Base-by-base conservation (phyloP, 2,888 invertebrate genomes). In the Platypus cylindrus region DNA sequence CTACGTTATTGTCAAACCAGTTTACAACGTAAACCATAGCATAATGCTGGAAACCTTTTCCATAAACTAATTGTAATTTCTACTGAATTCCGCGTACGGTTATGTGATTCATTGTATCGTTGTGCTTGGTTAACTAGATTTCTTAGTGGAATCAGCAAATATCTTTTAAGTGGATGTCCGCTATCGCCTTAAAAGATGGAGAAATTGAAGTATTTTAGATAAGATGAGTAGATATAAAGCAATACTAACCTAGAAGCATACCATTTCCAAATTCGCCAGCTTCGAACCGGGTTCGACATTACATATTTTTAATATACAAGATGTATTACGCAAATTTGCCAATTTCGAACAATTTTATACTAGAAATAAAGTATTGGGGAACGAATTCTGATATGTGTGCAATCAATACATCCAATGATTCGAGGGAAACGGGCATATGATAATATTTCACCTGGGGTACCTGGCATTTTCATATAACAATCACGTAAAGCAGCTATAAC, bases 331-430 rank as follows among this genome's bases (percentile, higher is more conserved):
- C n/a, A n/a, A n/a, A n/a, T n/a, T n/a, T n/a, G n/a, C n/a, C n/a
- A n/a, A n/a, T n/a, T n/a, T n/a, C n/a, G n/a, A n/a, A n/a, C n/a
- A n/a, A n/a, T n/a, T n/a, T n/a, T n/a, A n/a, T n/a, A n/a, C n/a
- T n/a, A n/a, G n/a, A n/a, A n/a, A n/a, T n/a, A 25, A 9, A 3
- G 5, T 13, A 24, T 25, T 25, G 32, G 32, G 3, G 25, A 25
- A 12, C 25, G 16, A n/a, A 32, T 24, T 23, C 12, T 23, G 5
- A 20, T 30, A 15, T 24, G 24, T 14, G 31, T 31, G 13, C 27
- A 17, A 18, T 27, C 27, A 15, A 26, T 7, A 26, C 25, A 33
- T 4, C 25, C 33, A 9, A 33, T 13, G 3, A 24, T 25, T 17
- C 15, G 12, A 5, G 17, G 32, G 25, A 32, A 32, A 8, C 32